Evolutionary conservation across 2,888 invertebrate species (phyloP).

Genomic region (Rhogogaster chlorosoma): DNA sequence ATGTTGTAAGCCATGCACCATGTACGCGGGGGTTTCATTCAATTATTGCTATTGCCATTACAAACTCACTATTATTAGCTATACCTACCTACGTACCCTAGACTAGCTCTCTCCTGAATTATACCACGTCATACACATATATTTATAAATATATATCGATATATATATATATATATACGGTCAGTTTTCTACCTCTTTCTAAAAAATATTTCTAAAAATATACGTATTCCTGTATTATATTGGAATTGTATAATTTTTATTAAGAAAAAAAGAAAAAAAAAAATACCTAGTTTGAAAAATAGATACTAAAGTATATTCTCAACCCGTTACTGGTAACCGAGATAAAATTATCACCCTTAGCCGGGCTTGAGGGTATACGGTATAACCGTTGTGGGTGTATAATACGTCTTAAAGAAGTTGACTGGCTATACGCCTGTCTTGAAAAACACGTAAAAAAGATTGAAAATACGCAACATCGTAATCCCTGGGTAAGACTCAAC

Average conservation of each 20-base stretch:
- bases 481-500: constrained; percentile 8
- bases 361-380: not conserved
- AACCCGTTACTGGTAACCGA: not conserved
- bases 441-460: constrained; percentile 55
- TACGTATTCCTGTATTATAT: too few species aligned
- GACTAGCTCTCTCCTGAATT: constrained; percentile 50
- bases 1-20: constrained; percentile 69
- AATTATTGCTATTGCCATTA: constrained; percentile 63
- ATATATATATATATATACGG: not conserved
- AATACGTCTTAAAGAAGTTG: constrained; percentile 19
- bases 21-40: constrained; percentile 60
- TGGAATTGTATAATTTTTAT: too few species aligned
- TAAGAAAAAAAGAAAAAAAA: too few species aligned
- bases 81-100: constrained; percentile 26
- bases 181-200: too few species aligned
- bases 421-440: constrained; percentile 37
- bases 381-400: not conserved
- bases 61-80: constrained; percentile 67
- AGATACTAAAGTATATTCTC: not conserved
- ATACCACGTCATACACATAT: not conserved
- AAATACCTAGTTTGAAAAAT: too few species aligned
- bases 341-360: not conserved
- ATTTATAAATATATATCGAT: constrained; percentile 6
- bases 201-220: too few species aligned
- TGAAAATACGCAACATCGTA: constrained; percentile 56